A percentile compares a stretch with the other conserved stretches of the same genome.
These are phyloP conservation scores for Irena cyanogastra DNA, from an alignment of 2,113 vertebrate species.

Conservation along the genomic window DNA sequence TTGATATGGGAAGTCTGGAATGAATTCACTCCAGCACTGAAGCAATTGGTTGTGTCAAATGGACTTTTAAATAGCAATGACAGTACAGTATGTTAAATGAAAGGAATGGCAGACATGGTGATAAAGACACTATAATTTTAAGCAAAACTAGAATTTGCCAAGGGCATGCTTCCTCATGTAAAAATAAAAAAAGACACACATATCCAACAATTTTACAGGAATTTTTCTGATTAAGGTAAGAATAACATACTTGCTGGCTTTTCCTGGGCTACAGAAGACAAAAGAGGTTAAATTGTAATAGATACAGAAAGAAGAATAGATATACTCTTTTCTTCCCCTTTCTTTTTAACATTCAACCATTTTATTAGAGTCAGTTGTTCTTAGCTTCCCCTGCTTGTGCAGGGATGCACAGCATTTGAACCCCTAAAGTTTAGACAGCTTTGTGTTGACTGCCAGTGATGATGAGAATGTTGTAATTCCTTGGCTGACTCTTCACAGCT, in stretches of 20 bases:
- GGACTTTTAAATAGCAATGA: not conserved
- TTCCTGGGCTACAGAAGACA: constrained; percentile 26
- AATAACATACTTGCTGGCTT: constrained; percentile 55
- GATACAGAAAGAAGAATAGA: not conserved
- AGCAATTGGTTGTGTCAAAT: not conserved
- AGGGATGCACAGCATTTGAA: not conserved
- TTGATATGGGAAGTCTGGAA: not conserved
- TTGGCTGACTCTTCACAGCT: not conserved
- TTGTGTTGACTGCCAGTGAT: not conserved
- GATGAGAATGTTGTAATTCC: not conserved
- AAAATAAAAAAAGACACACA: not conserved
- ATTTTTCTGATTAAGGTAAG: constrained; percentile 3
- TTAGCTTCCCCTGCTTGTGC: not conserved
- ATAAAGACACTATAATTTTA: not conserved
- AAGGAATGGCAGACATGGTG: not conserved
- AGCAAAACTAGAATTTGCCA: not conserved
- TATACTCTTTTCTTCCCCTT: not conserved
- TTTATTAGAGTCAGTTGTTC: not conserved
- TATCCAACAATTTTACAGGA: not conserved
- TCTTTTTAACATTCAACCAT: not conserved
- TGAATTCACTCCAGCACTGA: not conserved
- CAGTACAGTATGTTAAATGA: not conserved
- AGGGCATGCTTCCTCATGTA: not conserved
- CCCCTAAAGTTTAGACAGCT: not conserved
- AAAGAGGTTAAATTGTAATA: not conserved